Conservation (phyloP, 2,797 vertebrate genomes). For the Thaleichthys pacificus region DNA sequence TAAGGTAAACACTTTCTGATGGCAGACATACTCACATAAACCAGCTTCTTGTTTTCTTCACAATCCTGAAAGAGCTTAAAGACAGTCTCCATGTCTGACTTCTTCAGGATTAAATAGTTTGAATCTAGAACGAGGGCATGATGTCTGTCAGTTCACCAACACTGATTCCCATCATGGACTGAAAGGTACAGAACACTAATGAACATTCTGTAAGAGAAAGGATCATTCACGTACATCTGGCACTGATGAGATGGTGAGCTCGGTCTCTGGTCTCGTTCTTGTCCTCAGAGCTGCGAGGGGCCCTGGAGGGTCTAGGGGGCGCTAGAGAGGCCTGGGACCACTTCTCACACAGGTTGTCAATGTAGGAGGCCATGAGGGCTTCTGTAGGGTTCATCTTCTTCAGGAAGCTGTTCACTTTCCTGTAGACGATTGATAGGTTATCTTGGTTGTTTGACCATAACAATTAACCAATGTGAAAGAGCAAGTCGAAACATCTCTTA, state of each 20-base stretch:
- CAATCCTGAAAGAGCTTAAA: conserved; percentile 76
- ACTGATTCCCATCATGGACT: neutral
- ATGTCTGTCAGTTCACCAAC: neutral
- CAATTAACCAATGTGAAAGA: neutral
- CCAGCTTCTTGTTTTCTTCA: conserved; percentile 75
- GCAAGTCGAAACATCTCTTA: conserved; percentile 48
- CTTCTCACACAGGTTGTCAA: conserved; percentile 64
- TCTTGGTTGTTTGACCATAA: neutral
- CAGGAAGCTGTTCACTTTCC: conserved; percentile 73
- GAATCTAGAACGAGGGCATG: conserved; percentile 57
- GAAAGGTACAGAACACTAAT: neutral
- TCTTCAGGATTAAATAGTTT: conserved; percentile 66
- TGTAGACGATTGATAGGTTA: conserved; percentile 24
- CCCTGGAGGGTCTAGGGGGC: neutral
- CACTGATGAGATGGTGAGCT: conserved; percentile 68
- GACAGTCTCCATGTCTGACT: conserved; percentile 66
- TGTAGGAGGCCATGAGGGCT: conserved; percentile 63
- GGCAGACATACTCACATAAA: conserved; percentile 69
- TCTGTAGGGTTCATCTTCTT: conserved; percentile 72
- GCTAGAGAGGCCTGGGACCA: conserved; percentile 61
- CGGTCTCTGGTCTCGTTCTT: conserved; percentile 64
- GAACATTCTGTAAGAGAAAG: neutral
- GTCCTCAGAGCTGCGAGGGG: conserved; percentile 58
- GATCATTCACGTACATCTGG: conserved; percentile 61
- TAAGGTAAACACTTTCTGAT: neutral